phyloP scores from a whole-genome alignment of 2,113 vertebrate genomes.

The Glaucidium brasilianum region DNA sequence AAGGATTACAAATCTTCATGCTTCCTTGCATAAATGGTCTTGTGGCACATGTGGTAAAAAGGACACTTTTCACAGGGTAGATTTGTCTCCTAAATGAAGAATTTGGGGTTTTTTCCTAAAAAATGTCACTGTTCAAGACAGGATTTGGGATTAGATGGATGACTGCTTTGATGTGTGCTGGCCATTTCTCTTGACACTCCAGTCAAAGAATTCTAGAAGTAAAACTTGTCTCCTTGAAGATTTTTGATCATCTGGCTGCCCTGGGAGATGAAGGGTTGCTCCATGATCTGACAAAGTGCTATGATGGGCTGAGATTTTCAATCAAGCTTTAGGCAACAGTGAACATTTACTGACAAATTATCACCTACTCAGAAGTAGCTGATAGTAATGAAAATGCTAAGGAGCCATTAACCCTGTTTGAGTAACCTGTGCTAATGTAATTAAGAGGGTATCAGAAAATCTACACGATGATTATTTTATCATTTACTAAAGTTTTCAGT shows the following conservation, averaged over 20 bases:
- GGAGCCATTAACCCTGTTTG: not conserved
- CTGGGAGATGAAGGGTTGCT: conserved; percentile 19
- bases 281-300: not conserved
- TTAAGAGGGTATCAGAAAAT: not conserved
- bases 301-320: not conserved
- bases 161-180: conserved; percentile 50
- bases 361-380: not conserved
- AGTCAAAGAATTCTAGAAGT: not conserved
- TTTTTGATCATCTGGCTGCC: conserved; percentile 8
- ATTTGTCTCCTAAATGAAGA: conserved; percentile 46
- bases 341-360: not conserved
- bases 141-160: conserved; percentile 59
- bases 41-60: not conserved
- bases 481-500: not conserved
- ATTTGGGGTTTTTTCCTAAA: not conserved
- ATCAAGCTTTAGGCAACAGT: not conserved
- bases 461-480: not conserved
- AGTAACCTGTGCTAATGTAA: not conserved
- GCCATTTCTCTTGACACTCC: not conserved
- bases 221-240: not conserved
- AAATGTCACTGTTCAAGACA: not conserved
- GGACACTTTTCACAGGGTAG: conserved; percentile 6
- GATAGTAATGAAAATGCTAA: not conserved
- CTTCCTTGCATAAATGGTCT: conserved; percentile 8
- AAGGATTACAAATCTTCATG: conserved; percentile 46